Conservation (phyloP, 2,797 vertebrate species). For the Sebastes diaconus region DNA sequence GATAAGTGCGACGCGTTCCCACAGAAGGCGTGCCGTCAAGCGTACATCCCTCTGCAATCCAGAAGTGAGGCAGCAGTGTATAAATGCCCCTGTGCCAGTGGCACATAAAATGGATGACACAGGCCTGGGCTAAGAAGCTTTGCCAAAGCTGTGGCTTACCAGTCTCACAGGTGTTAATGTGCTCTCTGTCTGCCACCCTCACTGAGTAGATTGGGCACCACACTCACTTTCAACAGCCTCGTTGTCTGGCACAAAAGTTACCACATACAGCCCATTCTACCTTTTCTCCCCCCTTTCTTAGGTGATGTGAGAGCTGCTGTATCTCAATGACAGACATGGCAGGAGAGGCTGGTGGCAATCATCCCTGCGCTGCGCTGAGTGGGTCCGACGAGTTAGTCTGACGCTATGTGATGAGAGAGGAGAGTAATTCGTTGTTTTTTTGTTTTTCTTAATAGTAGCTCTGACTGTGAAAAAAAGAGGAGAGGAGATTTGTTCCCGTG, state of each 20-base stretch:
- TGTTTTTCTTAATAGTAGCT: slow-evolving; percentile 10
- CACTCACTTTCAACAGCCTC: slow-evolving; percentile 50
- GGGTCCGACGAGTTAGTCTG: background rate
- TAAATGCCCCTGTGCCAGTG: slow-evolving; percentile 64
- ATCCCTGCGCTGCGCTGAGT: slow-evolving; percentile 1
- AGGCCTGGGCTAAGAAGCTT: slow-evolving; percentile 72
- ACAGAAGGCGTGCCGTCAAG: background rate
- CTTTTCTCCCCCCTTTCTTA: background rate
- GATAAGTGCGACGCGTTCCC: background rate
- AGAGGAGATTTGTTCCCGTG: slow-evolving; percentile 37
- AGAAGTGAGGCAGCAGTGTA: slow-evolving; percentile 35
- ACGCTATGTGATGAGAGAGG: slow-evolving; percentile 3
- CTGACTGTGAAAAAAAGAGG: background rate
- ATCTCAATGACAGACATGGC: slow-evolving; percentile 12
- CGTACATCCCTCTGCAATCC: slow-evolving; percentile 41
- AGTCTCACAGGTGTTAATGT: slow-evolving; percentile 80
- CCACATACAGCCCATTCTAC: slow-evolving; percentile 35
- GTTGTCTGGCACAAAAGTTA: slow-evolving; percentile 45
- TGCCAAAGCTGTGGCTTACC: slow-evolving; percentile 74
- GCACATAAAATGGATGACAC: slow-evolving; percentile 70
- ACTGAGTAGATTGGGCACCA: slow-evolving; percentile 65
- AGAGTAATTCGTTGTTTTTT: slow-evolving; percentile 1
- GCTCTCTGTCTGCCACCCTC: slow-evolving; percentile 71
- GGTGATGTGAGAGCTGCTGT: slow-evolving; percentile 7
- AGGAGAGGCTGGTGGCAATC: slow-evolving; percentile 23